phyloP scores from a whole-genome alignment of 1,140 invertebrate genomes.

The Bathynomus jamesi region DNA sequence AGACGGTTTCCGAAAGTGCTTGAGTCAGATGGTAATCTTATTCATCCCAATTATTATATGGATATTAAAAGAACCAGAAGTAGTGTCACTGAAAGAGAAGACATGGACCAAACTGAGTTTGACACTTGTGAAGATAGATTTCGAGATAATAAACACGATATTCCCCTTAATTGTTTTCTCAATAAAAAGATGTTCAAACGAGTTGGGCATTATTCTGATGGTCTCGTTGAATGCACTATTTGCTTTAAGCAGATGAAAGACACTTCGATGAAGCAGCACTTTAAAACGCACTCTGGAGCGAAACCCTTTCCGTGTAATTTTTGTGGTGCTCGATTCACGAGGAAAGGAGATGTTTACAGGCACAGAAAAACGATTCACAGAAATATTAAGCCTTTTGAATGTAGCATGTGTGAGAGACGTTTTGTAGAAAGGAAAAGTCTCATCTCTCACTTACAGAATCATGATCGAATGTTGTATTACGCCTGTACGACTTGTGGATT shows the following conservation, averaged over 20 bases:
- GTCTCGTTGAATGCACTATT: slow-evolving; percentile 37
- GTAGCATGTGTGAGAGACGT: slow-evolving; percentile 25
- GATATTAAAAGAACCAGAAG: no score
- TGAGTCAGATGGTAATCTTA: no score
- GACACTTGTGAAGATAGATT: neutral
- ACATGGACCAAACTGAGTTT: neutral
- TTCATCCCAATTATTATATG: no score
- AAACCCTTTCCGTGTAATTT: slow-evolving; percentile 39
- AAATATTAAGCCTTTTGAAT: slow-evolving; percentile 27
- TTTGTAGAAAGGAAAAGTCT: slow-evolving; percentile 30
- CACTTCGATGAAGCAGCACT: slow-evolving; percentile 40
- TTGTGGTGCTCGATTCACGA: slow-evolving; percentile 40
- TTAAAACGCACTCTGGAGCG: slow-evolving; percentile 36
- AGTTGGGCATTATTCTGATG: neutral
- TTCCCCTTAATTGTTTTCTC: neutral
- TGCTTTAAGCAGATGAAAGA: slow-evolving; percentile 40
- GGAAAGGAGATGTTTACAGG: slow-evolving; percentile 40
- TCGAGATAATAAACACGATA: neutral
- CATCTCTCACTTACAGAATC: slow-evolving; percentile 26
- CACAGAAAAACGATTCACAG: slow-evolving; percentile 39
- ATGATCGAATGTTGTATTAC: slow-evolving; percentile 34
- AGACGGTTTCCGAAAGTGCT: no score
- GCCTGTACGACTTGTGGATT: slow-evolving; percentile 39
- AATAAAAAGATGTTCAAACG: neutral
- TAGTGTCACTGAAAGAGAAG: no score